These are phyloP conservation scores for Plodia interpunctella DNA, from an alignment of 1,140 invertebrate species.

Conservation along the genomic window DNA sequence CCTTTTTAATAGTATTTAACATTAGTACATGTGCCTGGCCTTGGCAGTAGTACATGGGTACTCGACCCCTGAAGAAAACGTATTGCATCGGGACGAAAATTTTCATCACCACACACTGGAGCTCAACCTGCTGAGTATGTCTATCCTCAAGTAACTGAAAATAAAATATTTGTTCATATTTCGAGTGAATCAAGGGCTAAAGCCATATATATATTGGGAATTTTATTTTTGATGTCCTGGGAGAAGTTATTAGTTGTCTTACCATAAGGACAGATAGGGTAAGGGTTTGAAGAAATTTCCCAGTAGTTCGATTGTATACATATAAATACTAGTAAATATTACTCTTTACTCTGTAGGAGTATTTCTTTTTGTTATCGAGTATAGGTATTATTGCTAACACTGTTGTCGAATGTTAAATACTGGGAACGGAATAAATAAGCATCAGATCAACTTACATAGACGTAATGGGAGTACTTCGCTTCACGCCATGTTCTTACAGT, in stretches of 20 bases:
- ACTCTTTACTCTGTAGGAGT: too few species aligned
- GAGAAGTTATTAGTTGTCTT: too few species aligned
- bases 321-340: too few species aligned
- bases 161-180: too few species aligned
- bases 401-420: too few species aligned
- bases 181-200: too few species aligned
- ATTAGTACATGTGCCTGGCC: constrained; percentile 29
- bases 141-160: constrained; percentile 41
- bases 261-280: too few species aligned
- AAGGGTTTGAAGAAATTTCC: too few species aligned
- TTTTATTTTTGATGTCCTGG: too few species aligned
- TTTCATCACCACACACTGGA: constrained; percentile 45
- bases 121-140: constrained; percentile 19
- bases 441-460: constrained; percentile 36
- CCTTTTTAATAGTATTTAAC: constrained; percentile 30
- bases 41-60: constrained; percentile 52
- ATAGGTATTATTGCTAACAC: background rate
- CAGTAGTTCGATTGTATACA: too few species aligned
- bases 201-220: too few species aligned
- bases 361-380: background rate
- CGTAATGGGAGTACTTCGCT: constrained; percentile 19
- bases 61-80: constrained; percentile 31
- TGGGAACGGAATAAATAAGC: background rate
- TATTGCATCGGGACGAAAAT: constrained; percentile 33
- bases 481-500: constrained; percentile 14